Percentiles rank a stretch among this genome's conserved stretches.
These are phyloP conservation scores for Microplitis demolitor DNA, from an alignment of 1,140 invertebrate species.

Conservation along the genomic window DNA sequence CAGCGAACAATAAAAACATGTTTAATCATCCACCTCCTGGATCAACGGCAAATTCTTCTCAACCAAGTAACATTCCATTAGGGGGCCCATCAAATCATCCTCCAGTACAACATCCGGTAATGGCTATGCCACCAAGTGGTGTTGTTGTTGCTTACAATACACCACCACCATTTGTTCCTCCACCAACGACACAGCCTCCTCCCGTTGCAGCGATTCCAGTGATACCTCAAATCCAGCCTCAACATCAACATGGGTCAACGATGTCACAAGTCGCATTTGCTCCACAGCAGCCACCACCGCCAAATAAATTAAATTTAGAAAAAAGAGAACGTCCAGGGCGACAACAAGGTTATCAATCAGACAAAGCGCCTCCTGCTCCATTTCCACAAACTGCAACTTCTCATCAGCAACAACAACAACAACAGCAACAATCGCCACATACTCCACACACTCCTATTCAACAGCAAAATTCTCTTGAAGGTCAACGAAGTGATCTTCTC, in stretches of 20 bases:
- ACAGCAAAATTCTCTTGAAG: conserved; percentile 50
- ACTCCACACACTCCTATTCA: conserved; percentile 40
- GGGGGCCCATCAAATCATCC: conserved; percentile 36
- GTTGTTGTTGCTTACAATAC: conserved; percentile 54
- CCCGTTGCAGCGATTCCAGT: conserved; percentile 37
- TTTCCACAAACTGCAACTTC: conserved; percentile 51
- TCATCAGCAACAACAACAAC: conserved; percentile 25
- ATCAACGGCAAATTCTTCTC: conserved; percentile 51
- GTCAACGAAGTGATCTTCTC: conserved; percentile 48
- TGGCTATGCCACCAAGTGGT: conserved; percentile 56
- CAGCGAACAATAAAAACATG: conserved; percentile 49
- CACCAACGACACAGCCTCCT: conserved; percentile 51
- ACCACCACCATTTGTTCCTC: conserved; percentile 55
- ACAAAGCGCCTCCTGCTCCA: conserved; percentile 56
- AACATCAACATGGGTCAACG: conserved; percentile 47
- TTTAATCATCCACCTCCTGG: conserved; percentile 53
- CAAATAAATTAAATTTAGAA: conserved; percentile 52
- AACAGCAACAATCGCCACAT: conserved; percentile 33
- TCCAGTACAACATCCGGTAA: conserved; percentile 53
- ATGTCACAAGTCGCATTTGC: conserved; percentile 53
- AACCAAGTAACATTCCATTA: conserved; percentile 53
- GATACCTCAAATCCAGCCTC: conserved; percentile 56
- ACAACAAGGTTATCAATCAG: conserved; percentile 52
- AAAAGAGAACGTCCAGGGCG: conserved; percentile 56
- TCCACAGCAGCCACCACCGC: conserved; percentile 38